Conservation (phyloP, 2,113 vertebrate species). For the Eulacestoma nigropectus region DNA sequence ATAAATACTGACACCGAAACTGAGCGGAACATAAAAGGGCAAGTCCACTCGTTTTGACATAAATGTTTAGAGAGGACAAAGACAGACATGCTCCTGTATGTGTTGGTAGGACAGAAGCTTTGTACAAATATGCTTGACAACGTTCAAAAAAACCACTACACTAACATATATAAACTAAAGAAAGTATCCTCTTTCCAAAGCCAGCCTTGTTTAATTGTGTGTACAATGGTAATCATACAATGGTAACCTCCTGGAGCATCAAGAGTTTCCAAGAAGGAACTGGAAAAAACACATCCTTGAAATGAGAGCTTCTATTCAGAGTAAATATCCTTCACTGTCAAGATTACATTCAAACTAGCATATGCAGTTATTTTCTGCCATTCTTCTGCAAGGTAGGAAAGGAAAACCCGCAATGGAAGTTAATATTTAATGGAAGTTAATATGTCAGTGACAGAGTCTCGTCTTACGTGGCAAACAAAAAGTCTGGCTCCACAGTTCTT, state of each 20-base stretch:
- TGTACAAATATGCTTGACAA: not conserved
- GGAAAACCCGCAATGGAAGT: rapidly evolving
- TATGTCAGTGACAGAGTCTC: not conserved
- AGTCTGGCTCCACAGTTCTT: not conserved
- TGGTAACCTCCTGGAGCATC: not conserved
- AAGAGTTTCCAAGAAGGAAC: not conserved
- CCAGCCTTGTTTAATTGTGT: not conserved
- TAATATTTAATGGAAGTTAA: not conserved
- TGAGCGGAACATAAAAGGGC: not conserved
- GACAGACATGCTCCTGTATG: not conserved
- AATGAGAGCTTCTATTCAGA: not conserved
- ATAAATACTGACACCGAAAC: not conserved
- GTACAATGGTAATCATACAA: not conserved
- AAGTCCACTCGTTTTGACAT: not conserved
- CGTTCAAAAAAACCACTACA: rapidly evolving
- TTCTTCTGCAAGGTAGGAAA: not conserved
- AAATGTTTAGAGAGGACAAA: not conserved
- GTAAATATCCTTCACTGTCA: not conserved
- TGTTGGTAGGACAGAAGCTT: not conserved
- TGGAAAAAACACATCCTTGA: not conserved
- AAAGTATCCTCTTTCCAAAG: not conserved
- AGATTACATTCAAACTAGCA: not conserved
- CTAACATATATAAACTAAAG: not conserved
- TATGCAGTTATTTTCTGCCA: not conserved
- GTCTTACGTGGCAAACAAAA: not conserved